Percentiles rank a stretch among this genome's conserved stretches.
Conservation (phyloP, 2,113 vertebrate species). For the Pelecanus crispus region DNA sequence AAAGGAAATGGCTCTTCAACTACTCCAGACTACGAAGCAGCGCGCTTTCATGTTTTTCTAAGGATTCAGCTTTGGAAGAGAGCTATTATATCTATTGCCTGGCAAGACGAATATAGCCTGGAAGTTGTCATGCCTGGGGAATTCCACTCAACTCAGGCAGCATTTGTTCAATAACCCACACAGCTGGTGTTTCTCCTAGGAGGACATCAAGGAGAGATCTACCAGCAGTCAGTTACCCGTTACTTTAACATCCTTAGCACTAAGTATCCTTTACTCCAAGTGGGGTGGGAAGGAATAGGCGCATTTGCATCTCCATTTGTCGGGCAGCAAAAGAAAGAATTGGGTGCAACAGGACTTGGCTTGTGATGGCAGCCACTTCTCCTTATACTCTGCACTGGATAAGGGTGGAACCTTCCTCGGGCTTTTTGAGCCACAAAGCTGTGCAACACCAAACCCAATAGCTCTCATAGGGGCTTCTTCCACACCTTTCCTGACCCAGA, state of each 20-base stretch:
- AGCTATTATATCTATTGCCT: not conserved
- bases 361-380: not conserved
- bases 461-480: not conserved
- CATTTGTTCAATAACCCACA: not conserved
- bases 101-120: not conserved
- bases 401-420: not conserved
- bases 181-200: not conserved
- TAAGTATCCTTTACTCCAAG: not conserved
- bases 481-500: not conserved
- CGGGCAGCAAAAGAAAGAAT: not conserved
- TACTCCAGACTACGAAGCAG: not conserved
- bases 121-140: not conserved
- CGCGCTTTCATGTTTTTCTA: not conserved
- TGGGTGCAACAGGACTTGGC: not conserved
- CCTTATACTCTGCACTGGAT: no score
- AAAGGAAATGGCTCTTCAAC: not conserved
- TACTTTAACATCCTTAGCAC: not conserved
- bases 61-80: not conserved
- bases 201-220: not conserved
- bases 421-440: not conserved
- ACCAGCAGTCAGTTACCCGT: not conserved
- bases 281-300: no score
- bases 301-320: not conserved
- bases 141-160: not conserved
- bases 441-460: not conserved